Percentiles rank a stretch among this genome's conserved stretches.
These are phyloP conservation scores for Drymodes brunneopygia DNA, from an alignment of 2,113 vertebrate genomes.

Conservation along the genomic window DNA sequence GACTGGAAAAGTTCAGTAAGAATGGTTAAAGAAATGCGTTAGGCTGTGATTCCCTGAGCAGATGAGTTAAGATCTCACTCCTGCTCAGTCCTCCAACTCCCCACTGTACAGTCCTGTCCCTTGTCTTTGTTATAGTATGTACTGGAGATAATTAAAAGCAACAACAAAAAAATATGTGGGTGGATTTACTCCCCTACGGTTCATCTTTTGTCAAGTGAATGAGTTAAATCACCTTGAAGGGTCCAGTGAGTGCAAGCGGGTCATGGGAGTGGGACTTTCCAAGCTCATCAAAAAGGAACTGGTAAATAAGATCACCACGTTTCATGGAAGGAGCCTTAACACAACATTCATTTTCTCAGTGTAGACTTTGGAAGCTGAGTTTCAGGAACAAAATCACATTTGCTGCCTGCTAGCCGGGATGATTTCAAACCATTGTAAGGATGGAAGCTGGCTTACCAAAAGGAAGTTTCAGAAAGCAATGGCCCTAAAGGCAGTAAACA, in stretches of 20 bases:
- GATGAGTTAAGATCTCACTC: neutral
- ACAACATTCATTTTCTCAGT: neutral
- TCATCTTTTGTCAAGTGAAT: neutral
- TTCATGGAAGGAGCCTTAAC: neutral
- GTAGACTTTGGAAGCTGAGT: neutral
- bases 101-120: neutral
- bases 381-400: neutral
- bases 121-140: neutral
- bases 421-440: neutral
- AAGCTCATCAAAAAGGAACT: neutral
- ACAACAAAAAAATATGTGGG: neutral
- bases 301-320: neutral
- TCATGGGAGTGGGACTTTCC: neutral
- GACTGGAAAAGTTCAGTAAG: neutral
- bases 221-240: neutral
- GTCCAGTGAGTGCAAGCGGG: neutral
- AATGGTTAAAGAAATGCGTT: neutral
- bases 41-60: neutral
- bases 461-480: neutral
- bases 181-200: accelerated
- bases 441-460: neutral
- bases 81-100: neutral
- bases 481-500: neutral
- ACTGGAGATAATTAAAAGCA: neutral
- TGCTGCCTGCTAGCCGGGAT: accelerated